These are phyloP conservation scores for Globia sparganii DNA, from an alignment of 2,888 invertebrate genomes.

Conservation along the genomic window DNA sequence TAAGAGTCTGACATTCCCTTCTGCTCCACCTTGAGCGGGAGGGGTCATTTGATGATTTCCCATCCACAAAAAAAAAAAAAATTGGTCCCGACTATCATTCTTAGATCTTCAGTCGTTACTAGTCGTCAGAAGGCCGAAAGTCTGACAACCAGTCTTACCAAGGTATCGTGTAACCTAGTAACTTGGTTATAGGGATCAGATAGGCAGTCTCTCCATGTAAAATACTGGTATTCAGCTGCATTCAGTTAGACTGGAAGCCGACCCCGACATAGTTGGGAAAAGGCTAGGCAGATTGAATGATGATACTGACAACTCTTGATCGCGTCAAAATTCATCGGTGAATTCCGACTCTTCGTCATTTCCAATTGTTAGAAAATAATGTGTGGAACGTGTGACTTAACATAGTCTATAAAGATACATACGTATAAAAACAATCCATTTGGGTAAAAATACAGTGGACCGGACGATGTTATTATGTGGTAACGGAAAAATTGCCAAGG, in stretches of 20 bases:
- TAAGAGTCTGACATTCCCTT: no score
- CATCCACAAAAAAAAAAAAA: no score
- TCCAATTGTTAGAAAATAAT: background rate
- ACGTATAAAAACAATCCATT: background rate
- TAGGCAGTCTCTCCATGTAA: background rate
- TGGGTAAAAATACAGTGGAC: no score
- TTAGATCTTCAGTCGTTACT: no score
- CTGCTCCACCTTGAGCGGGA: no score
- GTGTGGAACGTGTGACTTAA: no score
- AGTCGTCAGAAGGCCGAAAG: no score
- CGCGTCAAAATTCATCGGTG: background rate
- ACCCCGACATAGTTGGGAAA: background rate
- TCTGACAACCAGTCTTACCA: background rate
- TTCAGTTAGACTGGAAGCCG: background rate
- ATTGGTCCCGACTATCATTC: no score
- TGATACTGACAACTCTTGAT: background rate
- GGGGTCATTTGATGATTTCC: no score
- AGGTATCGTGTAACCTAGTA: background rate
- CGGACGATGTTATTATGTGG: background rate
- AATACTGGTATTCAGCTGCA: background rate
- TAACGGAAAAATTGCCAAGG: background rate
- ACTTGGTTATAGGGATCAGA: background rate
- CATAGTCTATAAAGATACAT: no score
- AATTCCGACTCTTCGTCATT: background rate
- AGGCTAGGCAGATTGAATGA: no score